A percentile compares a stretch with the other conserved stretches of the same genome.
phyloP scores from a whole-genome alignment of 2,888 invertebrate genomes.

The Protula sp. region DNA sequence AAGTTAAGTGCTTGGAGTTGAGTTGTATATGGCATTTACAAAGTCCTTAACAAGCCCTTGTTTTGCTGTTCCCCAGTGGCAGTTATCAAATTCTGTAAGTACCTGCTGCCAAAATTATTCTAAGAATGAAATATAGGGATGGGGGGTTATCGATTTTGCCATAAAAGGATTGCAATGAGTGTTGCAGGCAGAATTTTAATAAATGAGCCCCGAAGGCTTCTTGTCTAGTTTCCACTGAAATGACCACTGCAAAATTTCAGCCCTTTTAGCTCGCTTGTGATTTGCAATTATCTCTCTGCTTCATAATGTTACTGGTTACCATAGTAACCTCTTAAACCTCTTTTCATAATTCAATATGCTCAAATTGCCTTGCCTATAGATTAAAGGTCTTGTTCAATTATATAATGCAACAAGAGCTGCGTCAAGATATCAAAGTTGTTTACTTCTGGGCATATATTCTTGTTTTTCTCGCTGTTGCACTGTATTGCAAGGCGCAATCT shows the following conservation, averaged over 20 bases:
- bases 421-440: too few species aligned
- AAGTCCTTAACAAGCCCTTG: too few species aligned
- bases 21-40: too few species aligned
- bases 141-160: neutral
- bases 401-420: neutral
- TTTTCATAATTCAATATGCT: conserved; percentile 12
- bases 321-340: conserved; percentile 5
- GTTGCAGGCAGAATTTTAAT: neutral
- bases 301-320: neutral
- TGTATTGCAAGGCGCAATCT: too few species aligned
- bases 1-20: too few species aligned
- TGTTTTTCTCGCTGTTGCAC: too few species aligned
- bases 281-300: neutral
- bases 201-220: neutral
- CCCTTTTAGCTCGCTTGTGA: neutral
- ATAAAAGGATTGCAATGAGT: neutral
- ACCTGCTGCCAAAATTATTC: neutral
- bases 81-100: too few species aligned
- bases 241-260: neutral
- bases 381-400: conserved; percentile 7
- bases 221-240: neutral
- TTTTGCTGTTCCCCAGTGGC: too few species aligned
- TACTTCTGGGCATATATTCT: too few species aligned
- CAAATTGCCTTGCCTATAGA: conserved; percentile 7
- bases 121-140: neutral